Evolutionary conservation across 1,140 invertebrate genomes (phyloP), one percentile per base, ranked within the genome.

Genomic region (Lordiphosa stackelbergi): DNA sequence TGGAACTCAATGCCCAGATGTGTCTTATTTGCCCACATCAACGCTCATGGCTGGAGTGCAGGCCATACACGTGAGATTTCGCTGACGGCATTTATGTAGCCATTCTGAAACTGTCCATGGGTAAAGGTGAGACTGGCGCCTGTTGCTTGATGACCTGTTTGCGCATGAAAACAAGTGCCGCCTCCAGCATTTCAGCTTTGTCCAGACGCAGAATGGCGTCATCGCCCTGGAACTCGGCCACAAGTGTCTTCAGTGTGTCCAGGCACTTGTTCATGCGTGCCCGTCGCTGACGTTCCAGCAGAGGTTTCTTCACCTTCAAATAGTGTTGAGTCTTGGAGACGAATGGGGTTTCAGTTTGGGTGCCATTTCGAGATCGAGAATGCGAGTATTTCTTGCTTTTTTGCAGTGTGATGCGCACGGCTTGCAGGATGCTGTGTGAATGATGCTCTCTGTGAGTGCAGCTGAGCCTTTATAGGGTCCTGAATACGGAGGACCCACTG

Each of bases 181-280:
- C 90, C 88, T 99, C 97, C 58, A 98, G 90, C 84, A 99, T 98
- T 88, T 98, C 97, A 12, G 97, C 97, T 88, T 99, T 99, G 88
- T 99, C 97, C 85, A 98, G 88, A 81, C 98, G 97, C 28, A 95
- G 93, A 28, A 96, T 95, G 87, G 94, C 93, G 88, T 95, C 95
- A 87, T 96, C 95, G 54, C 94, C 95, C 88, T 96, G 95, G 59
- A 95, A 95, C 73, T 94, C 93, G 63, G 97, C 93, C 91, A 98
- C 96, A 65, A 98, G 88, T 78, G 95, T 94, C 89, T 98, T 98
- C 43, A 98, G 90, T 85, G 97, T 95, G 87, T 96, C 95, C 73
- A 98, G 90, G 88, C 96, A 98, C 53, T 94, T 93, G 89, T 98
- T 98, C 89, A 98, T 98, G 71, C 97, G 91, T 47, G 96, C 97